Base-by-base conservation (phyloP, 2,113 vertebrate genomes). In the Sterna hirundo region DNA sequence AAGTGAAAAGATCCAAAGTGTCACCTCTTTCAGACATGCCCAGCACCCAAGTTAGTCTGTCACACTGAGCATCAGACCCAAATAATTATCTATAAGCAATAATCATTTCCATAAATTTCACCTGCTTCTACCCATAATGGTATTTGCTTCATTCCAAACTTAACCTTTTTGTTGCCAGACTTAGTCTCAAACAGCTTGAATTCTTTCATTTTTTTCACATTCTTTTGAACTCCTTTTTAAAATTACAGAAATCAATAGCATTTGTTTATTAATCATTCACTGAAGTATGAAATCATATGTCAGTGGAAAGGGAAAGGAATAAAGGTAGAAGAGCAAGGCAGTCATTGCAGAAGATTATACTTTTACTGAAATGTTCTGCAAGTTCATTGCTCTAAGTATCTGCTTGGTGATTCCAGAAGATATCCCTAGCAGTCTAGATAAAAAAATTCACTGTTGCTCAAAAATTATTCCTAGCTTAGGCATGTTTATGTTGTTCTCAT, bases 211-310 rank as follows among this genome's bases (percentile, higher is more conserved):
- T 61, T 65, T 74, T 13, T 4, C 34, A 23, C 17, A 26, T 58
- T 70, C 14, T 70, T 92, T 25, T 36, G 23, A 54, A 8, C 1
- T 61, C 7, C 21, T 68, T 76, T 49, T 70, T 13, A 66, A 62
- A 46, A 88, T 61, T 40, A 23, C 34, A 44, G 27, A 61, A 64
- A n/a, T 40, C 42, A 57, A 9, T 44, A 32, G 13, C n/a, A 75
- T 44, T 29, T 57, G 65, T 22, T 60, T 55, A 60, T 34, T 57
- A 88, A 80, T 5, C 8, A 65, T 51, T 60, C 49, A 34, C 2
- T 77, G 10, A 49, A 71, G 42, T 68, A 68, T 0, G 0, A 81
- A 86, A 75, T 9, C 0, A 3, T 9, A 0, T 22, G 15, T 70
- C 7, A n/a, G 54, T 72, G 52, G 38, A 60, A 68, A 74, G 29